Base-by-base conservation (phyloP, 2,797 vertebrate species). In the Odontamblyopus rebecca region DNA sequence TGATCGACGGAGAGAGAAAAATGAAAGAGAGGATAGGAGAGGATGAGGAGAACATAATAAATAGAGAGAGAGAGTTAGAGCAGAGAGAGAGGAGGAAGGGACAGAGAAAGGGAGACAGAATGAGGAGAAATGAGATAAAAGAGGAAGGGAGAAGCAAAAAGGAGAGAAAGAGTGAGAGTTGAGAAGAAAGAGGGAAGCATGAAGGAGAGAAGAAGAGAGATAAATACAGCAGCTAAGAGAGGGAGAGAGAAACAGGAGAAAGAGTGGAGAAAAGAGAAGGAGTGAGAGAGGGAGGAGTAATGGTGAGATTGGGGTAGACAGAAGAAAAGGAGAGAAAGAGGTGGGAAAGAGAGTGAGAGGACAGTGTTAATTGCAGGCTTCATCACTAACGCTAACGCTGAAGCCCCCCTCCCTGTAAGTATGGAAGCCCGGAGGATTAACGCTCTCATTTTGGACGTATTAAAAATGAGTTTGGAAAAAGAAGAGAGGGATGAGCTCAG, bases 311-410 rank as follows among this genome's bases (percentile, higher is more conserved):
- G 35, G 35, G 35, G 35, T 38, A 9, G 50, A 51, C 0, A 6
- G 50, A 51, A 51, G 50, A 51, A 51, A 1, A 51, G 7, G 50
- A 51, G 18, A 19, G 5, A 19, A 51, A 19, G 18, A 51, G 18
- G 6, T 75, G 72, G 57, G 75, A 68, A 71, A 72, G 50, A 61
- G 67, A 74, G 68, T 71, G 80, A 78, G 79, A 88, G 41, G 9
- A 12, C 11, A 87, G 86, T 82, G 84, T 80, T 86, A 86, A 86
- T 89, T 87, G 86, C 69, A 62, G 72, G 74, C 80, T 44, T 12
- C 41, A 44, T 44, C 9, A 44, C 41, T 2, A 44, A 44, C 4
- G 69, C 77, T 30, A 32, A 85, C 83, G 54, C 54, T 57, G 27
- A 26, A 8, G 53, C 6, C 41, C 41, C 44, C 44, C 13, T 13